Base-by-base conservation (phyloP, 2,113 vertebrate genomes). In the Mobula birostris region DNA sequence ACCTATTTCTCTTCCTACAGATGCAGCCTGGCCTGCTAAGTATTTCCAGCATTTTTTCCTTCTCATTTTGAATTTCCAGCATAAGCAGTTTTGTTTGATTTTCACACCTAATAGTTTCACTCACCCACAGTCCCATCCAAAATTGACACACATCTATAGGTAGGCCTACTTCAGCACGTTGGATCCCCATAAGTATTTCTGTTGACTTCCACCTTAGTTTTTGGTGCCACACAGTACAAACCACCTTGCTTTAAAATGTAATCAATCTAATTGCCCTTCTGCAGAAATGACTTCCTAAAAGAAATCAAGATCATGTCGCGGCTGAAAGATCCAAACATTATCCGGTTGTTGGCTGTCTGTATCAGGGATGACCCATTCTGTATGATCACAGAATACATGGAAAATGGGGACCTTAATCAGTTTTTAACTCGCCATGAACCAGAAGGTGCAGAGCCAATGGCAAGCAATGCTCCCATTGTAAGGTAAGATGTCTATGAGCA, bases 351-450 rank as follows among this genome's bases (percentile, higher is more conserved):
- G 96, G 99, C 98, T 0, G 98, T 99, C 95, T 99, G 99, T 85
- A 98, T 99, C 95, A 95, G 97, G 0, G 98, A 98, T 0, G 98
- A 99, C 94, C 99, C 98, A 0, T 97, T 99, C 94, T 99, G 98
- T 94, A 99, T 99, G 99, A 99, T 99, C 96, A 99, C 99, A 0
- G 99, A 99, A 95, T 99, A 99, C 97, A 99, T 99, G 99, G 98
- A 99, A 95, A 99, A 99, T 0, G 99, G 99, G 72, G 99, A 99
- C 95, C 98, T 99, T 96, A 99, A 99, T 95, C 99, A 99, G 96
- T 99, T 99, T 96, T 98, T 99, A 83, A 98, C 98, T 95, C 96
- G 96, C n/a, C 98, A 98, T 0, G 97, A 97, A 61, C 96, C 97
- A 0, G 96, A 96, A 3, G 94, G 95, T 70, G 94, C 94, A 32